A percentile compares a stretch with the other conserved stretches of the same genome.
phyloP scores from a whole-genome alignment of 2,113 vertebrate species.

The Solea solea region DNA sequence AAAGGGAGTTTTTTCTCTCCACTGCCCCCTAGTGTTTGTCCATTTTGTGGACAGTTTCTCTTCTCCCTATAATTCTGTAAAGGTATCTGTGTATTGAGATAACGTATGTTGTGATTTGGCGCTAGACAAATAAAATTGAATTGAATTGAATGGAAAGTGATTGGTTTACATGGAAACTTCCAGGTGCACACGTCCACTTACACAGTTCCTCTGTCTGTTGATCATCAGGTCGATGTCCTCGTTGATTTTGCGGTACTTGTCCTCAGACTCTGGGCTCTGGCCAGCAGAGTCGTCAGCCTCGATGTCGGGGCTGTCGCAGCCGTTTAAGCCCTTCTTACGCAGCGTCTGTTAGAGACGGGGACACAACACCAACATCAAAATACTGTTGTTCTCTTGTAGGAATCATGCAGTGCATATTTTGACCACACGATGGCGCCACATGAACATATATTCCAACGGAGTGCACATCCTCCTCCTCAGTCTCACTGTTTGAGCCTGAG shows the following conservation, averaged over 20 bases:
- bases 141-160: background rate
- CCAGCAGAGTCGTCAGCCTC: conserved; percentile 98
- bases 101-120: no score
- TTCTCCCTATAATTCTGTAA: no score
- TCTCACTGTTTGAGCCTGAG: background rate
- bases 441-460: background rate
- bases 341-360: conserved; percentile 83
- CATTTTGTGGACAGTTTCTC: no score
- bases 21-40: no score
- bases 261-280: conserved; percentile 97
- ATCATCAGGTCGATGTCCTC: conserved; percentile 99
- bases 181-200: conserved; percentile 82
- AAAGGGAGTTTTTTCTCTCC: no score
- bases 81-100: no score
- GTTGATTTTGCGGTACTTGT: conserved; percentile 98
- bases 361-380: background rate
- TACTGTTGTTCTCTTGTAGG: no score
- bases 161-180: background rate
- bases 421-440: conserved; percentile 49
- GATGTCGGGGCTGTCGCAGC: conserved; percentile 97
- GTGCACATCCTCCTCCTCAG: background rate
- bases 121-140: no score
- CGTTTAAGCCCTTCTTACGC: conserved; percentile 98
- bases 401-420: background rate
- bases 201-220: conserved; percentile 97